These are phyloP conservation scores for Cataglyphis rosenhaueri DNA, from an alignment of 2,888 invertebrate species.

Conservation along the genomic window DNA sequence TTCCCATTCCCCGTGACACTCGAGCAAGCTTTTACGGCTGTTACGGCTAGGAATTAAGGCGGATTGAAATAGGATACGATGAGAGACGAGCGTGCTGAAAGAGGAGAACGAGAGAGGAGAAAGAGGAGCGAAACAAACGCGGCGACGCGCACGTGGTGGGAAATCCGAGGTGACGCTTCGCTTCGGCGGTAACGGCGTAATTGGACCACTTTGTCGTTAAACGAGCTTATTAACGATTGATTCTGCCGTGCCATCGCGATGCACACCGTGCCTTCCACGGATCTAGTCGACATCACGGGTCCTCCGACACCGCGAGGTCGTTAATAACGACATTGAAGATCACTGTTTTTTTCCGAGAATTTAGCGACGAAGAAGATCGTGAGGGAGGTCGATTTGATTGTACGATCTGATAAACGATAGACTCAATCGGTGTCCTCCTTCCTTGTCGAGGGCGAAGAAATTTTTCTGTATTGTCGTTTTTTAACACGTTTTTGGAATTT, in stretches of 20 bases:
- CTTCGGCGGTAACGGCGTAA: slow-evolving; percentile 60
- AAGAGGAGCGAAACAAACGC: background rate
- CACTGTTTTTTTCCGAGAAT: background rate
- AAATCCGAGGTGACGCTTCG: slow-evolving; percentile 51
- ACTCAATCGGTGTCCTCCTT: no score
- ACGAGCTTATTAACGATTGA: slow-evolving; percentile 76
- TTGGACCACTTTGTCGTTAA: slow-evolving; percentile 74
- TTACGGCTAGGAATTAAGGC: background rate
- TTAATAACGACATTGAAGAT: background rate
- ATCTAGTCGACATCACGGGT: slow-evolving; percentile 29
- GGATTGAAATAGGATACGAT: slow-evolving; percentile 5
- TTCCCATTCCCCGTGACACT: background rate
- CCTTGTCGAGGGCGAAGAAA: no score
- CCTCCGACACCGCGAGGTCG: slow-evolving; percentile 32
- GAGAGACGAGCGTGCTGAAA: background rate
- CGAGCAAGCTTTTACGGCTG: background rate
- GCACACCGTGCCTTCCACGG: slow-evolving; percentile 33
- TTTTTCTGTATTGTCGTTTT: background rate
- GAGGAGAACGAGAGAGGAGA: background rate
- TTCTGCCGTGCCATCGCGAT: slow-evolving; percentile 66
- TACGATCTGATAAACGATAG: background rate
- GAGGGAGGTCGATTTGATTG: no score
- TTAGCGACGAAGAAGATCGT: background rate
- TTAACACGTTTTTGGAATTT: background rate
- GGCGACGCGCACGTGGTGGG: slow-evolving; percentile 26